Conservation (phyloP, 2,888 invertebrate genomes). For the Cremastobaeus sp. region DNA sequence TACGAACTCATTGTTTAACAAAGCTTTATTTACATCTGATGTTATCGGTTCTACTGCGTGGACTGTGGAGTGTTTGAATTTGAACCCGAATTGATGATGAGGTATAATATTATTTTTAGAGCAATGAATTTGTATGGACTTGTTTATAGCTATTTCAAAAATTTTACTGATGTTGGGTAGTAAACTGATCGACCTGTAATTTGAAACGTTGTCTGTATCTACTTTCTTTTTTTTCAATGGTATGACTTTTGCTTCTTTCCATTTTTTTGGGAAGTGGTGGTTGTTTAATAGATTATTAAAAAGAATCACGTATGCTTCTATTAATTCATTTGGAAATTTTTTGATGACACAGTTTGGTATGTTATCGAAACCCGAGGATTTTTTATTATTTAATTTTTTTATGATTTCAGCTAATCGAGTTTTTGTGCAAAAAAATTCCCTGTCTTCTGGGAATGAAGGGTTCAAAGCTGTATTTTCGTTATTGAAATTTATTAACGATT, state of each 20-base stretch:
- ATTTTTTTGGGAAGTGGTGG: neutral
- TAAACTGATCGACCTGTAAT: neutral
- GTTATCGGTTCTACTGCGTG: neutral
- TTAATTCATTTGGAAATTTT: neutral
- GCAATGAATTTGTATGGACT: neutral
- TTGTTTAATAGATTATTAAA: neutral
- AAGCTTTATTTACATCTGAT: neutral
- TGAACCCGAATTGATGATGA: neutral
- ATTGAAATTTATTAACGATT: neutral
- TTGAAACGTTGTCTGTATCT: neutral
- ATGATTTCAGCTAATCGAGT: conserved; percentile 15
- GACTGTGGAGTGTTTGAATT: no score
- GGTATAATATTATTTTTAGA: neutral
- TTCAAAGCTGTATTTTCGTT: conserved; percentile 3
- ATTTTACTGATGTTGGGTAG: neutral
- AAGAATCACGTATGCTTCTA: neutral
- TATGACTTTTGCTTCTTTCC: neutral
- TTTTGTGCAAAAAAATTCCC: conserved; percentile 6
- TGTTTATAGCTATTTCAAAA: neutral
- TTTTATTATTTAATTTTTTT: conserved; percentile 52
- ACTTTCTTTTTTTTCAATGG: neutral
- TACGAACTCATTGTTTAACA: neutral
- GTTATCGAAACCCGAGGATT: conserved; percentile 35
- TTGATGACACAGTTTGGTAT: neutral
- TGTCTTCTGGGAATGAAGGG: neutral